Percentiles rank a stretch among this genome's conserved stretches.
Conservation (phyloP, 1,140 invertebrate genomes). For the Holotrichia oblita region DNA sequence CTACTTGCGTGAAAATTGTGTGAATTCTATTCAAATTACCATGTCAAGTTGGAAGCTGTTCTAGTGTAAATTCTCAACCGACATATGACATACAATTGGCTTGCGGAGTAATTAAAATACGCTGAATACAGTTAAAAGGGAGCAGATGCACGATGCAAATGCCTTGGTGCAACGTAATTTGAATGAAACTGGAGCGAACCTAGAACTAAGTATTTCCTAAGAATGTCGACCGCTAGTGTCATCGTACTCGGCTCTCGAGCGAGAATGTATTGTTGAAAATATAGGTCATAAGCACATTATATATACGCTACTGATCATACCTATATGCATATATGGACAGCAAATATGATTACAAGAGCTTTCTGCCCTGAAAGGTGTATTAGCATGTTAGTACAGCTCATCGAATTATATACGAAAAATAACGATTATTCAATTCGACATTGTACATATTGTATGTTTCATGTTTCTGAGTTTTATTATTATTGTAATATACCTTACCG, state of each 20-base stretch:
- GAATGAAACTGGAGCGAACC: not conserved
- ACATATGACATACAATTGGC: not conserved
- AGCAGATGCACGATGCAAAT: not conserved
- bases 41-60: too few species aligned
- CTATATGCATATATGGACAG: too few species aligned
- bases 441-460: too few species aligned
- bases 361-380: too few species aligned
- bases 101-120: not conserved
- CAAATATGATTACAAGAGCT: too few species aligned
- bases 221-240: not conserved
- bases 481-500: too few species aligned
- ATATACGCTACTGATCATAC: not conserved
- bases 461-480: too few species aligned
- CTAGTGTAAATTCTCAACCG: not conserved
- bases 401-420: too few species aligned
- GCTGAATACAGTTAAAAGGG: not conserved
- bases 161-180: not conserved
- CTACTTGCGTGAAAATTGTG: too few species aligned
- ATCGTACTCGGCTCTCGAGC: not conserved
- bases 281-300: not conserved
- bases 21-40: too few species aligned
- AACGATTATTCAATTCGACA: too few species aligned
- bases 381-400: too few species aligned
- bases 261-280: not conserved
- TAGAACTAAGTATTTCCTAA: not conserved